These are phyloP conservation scores for Characodon lateralis DNA, from an alignment of 2,797 vertebrate genomes.

Conservation along the genomic window DNA sequence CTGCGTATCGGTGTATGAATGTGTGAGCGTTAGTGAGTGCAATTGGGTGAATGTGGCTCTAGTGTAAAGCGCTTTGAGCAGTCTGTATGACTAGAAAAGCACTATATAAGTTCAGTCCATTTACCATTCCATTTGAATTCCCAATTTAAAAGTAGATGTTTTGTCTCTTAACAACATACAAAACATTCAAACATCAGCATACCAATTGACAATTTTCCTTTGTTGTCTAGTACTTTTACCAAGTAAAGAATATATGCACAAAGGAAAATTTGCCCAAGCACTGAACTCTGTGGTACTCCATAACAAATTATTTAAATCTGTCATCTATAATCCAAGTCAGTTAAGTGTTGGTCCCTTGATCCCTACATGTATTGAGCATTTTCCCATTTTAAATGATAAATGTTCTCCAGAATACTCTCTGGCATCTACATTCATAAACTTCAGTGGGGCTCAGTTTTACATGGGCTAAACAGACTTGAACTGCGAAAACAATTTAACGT, in stretches of 20 bases:
- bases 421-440: conserved; percentile 36
- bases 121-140: too few relatives aligned
- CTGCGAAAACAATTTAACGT: conserved; percentile 68
- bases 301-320: background rate
- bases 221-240: too few relatives aligned
- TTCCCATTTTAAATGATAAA: conserved; percentile 4
- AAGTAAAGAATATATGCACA: background rate
- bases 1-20: too few relatives aligned
- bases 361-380: background rate
- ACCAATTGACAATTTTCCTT: too few relatives aligned
- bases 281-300: background rate
- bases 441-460: conserved; percentile 66
- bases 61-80: too few relatives aligned
- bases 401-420: conserved; percentile 27
- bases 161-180: too few relatives aligned
- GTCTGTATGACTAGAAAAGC: too few relatives aligned
- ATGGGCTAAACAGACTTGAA: conserved; percentile 67
- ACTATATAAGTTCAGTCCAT: too few relatives aligned
- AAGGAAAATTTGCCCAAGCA: background rate
- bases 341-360: background rate
- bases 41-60: too few relatives aligned
- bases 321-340: background rate
- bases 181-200: too few relatives aligned
- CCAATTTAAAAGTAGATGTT: too few relatives aligned
- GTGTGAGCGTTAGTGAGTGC: too few relatives aligned